Evolutionary conservation across 2,888 invertebrate genomes (phyloP).

Genomic region (Caenorhabditis doughertyi): DNA sequence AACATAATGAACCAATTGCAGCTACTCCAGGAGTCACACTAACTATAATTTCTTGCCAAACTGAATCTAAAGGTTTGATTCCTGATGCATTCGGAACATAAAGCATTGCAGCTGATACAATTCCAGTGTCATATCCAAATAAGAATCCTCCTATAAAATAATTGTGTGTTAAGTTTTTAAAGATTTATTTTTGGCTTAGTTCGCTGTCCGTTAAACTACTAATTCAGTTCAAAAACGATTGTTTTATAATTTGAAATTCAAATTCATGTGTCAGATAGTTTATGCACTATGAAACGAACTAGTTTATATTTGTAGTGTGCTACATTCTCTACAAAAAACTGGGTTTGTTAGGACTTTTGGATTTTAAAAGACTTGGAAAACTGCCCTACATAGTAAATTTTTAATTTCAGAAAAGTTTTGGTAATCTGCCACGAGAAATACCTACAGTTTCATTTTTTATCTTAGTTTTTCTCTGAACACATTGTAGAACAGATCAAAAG

Average conservation of each 20-base stretch:
- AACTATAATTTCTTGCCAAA: constrained; percentile 80
- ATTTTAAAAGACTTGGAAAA: too few species aligned
- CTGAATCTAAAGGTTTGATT: constrained; percentile 72
- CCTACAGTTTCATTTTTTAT: neutral
- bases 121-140: constrained; percentile 86
- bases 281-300: neutral
- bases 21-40: constrained; percentile 76
- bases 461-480: neutral
- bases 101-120: constrained; percentile 84
- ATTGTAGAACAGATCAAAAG: neutral
- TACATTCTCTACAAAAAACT: neutral
- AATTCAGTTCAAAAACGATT: neutral
- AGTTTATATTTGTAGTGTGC: neutral
- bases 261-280: constrained; percentile 6
- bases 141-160: constrained; percentile 67
- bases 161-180: neutral
- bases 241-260: constrained; percentile 12
- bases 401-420: too few species aligned
- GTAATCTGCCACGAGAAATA: too few species aligned
- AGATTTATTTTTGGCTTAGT: neutral
- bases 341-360: too few species aligned
- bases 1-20: constrained; percentile 72
- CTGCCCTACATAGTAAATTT: too few species aligned
- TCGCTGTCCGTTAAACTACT: neutral
- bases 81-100: constrained; percentile 71